Percentiles rank a stretch among this genome's conserved stretches.
Conservation (phyloP, 2,888 invertebrate genomes). For the Mechanitis messenoides region DNA sequence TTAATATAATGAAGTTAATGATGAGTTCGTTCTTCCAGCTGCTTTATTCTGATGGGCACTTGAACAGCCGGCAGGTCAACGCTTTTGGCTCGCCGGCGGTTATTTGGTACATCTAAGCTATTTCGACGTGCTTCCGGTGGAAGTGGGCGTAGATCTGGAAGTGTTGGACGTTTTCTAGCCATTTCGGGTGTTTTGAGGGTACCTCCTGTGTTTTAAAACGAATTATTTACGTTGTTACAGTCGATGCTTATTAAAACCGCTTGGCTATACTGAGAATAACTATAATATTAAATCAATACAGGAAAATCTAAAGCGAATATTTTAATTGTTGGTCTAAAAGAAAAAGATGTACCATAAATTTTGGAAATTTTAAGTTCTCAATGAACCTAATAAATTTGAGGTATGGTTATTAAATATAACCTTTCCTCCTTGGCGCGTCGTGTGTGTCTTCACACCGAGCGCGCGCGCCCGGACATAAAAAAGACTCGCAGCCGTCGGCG, state of each 20-base stretch:
- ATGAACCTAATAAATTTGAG: no score
- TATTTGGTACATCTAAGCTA: conserved; percentile 43
- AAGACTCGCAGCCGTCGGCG: conserved; percentile 62
- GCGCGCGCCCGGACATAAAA: conserved; percentile 28
- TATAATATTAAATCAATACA: no score
- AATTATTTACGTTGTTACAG: neutral
- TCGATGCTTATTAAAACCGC: no score
- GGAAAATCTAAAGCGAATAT: no score
- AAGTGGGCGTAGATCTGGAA: conserved; percentile 49
- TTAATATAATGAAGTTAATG: conserved; percentile 26
- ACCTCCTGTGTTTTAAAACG: conserved; percentile 41
- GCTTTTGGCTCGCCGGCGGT: conserved; percentile 61
- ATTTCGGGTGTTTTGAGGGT: conserved; percentile 51
- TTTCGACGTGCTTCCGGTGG: conserved; percentile 43
- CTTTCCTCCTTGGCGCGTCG: conserved; percentile 52
- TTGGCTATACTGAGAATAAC: no score
- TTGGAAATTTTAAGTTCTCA: no score
- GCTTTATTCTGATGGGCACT: conserved; percentile 65
- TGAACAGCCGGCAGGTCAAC: conserved; percentile 70
- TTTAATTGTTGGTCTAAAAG: no score
- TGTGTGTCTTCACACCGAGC: conserved; percentile 31
- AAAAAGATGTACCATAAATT: no score
- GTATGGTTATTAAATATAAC: conserved; percentile 30
- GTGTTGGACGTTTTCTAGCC: conserved; percentile 51
- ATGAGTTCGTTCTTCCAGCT: conserved; percentile 52